Evolutionary conservation across 2,113 vertebrate species (phyloP).

Genomic region (Theropithecus gelada): DNA sequence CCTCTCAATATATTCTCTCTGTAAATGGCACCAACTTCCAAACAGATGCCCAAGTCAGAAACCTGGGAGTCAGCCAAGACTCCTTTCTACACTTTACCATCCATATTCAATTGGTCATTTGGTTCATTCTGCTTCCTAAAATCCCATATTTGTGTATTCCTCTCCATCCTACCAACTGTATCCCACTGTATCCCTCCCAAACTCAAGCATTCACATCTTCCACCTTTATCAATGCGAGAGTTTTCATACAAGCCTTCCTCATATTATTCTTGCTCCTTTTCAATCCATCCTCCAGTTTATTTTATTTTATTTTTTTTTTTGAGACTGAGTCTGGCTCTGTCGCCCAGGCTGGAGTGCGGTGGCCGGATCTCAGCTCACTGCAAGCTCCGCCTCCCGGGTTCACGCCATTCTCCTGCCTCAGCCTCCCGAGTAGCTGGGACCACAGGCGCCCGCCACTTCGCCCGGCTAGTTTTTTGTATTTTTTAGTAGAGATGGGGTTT

Average conservation of each 20-base stretch:
- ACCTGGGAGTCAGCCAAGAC: neutral
- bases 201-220: slow-evolving; percentile 6
- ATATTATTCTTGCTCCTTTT: neutral
- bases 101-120: neutral
- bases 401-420: too few species aligned
- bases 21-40: neutral
- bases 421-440: too few species aligned
- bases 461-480: too few species aligned
- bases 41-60: neutral
- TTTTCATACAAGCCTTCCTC: neutral
- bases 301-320: too few species aligned
- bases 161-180: neutral
- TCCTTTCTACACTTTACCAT: neutral
- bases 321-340: too few species aligned
- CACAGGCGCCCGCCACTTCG: too few species aligned
- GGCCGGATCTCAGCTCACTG: too few species aligned
- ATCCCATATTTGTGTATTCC: neutral
- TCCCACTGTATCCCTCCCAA: neutral
- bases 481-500: too few species aligned
- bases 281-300: neutral
- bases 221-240: neutral
- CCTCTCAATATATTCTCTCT: neutral
- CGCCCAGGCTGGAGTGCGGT: too few species aligned
- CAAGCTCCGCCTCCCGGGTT: too few species aligned
- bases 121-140: neutral